Conservation (phyloP, 2,888 invertebrate species). For the Pachycephus smyrnensis region DNA sequence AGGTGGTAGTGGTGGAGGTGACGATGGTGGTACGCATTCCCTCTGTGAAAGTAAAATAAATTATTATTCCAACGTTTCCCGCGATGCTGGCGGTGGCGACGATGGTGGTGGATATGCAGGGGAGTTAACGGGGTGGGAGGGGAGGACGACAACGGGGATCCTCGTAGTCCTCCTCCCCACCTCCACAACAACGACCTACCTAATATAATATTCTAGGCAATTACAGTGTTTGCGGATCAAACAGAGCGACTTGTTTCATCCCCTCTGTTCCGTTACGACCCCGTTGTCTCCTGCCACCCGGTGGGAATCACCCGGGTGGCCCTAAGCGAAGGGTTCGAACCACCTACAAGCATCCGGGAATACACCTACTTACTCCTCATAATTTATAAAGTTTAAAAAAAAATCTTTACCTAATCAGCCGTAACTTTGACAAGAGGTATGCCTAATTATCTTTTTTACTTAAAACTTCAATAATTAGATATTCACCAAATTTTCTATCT, state of each 20-base stretch:
- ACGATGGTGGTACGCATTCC: conserved; percentile 14
- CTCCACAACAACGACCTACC: conserved; percentile 31
- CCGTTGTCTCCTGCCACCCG: conserved; percentile 15
- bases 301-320: conserved; percentile 53
- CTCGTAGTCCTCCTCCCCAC: conserved; percentile 3
- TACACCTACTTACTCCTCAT: not conserved
- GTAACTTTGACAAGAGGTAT: not conserved
- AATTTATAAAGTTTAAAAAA: not conserved
- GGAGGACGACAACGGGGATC: conserved; percentile 35
- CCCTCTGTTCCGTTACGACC: conserved; percentile 20
- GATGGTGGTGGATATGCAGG: not conserved
- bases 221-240: conserved; percentile 67
- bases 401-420: not conserved
- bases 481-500: not conserved
- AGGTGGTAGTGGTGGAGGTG: too few species aligned
- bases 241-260: conserved; percentile 57
- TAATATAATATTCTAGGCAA: conserved; percentile 67
- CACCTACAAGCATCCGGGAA: not conserved
- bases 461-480: not conserved
- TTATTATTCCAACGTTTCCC: conserved; percentile 43
- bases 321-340: conserved; percentile 1
- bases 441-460: not conserved
- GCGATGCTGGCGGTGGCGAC: not conserved
- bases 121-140: not conserved
- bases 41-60: conserved; percentile 40